A percentile compares a stretch with the other conserved stretches of the same genome.
Conservation (phyloP, 2,797 vertebrate species). For the Fringilla coelebs region DNA sequence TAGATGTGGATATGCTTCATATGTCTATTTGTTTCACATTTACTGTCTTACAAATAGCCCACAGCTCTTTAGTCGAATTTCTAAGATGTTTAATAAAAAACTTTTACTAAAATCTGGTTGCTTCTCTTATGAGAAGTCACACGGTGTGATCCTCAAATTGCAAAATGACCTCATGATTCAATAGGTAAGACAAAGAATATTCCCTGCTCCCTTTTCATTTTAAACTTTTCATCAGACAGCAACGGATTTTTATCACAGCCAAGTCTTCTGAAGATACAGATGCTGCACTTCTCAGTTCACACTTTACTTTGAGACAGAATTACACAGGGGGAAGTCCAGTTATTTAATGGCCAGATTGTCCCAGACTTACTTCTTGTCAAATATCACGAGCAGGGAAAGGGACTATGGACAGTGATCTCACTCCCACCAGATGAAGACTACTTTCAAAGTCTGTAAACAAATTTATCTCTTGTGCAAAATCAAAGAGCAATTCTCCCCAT, state of each 20-base stretch:
- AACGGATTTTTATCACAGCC: not conserved
- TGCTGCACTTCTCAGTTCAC: not conserved
- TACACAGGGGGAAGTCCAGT: not conserved
- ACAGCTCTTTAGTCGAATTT: not conserved
- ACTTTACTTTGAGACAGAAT: not conserved
- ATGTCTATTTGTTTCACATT: not conserved
- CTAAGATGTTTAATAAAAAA: not conserved
- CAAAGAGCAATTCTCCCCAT: not conserved
- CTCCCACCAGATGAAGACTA: not conserved
- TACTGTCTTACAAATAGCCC: not conserved
- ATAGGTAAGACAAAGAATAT: not conserved
- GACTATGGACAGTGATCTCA: not conserved
- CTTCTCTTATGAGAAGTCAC: not conserved
- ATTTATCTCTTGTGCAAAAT: not conserved
- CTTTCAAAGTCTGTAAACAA: not conserved
- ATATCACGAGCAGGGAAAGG: not conserved
- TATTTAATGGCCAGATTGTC: not conserved
- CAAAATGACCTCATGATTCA: not conserved
- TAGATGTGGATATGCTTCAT: not conserved
- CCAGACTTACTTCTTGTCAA: not conserved
- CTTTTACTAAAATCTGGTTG: not conserved
- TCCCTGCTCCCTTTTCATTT: not conserved
- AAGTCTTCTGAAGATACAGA: not conserved
- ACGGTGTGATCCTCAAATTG: not conserved
- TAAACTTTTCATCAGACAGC: not conserved